Base-by-base conservation (phyloP, 2,797 vertebrate genomes). In the Nothura maculosa region DNA sequence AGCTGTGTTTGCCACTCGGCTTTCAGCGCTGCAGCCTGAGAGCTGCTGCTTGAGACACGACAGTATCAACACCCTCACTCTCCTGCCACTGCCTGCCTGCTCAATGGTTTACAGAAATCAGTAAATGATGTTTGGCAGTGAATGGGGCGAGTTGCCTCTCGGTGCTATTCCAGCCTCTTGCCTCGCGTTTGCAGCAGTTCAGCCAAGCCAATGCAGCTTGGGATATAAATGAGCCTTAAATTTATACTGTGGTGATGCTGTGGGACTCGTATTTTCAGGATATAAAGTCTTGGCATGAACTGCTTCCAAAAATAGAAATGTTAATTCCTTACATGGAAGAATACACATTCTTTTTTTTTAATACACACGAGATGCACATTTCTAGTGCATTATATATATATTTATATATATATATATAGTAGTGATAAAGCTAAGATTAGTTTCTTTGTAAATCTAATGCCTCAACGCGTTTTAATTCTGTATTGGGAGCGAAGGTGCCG, bases 171-270 rank as follows among this genome's bases (percentile, higher is more conserved):
- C 11, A 8, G 52, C 40, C n/a, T 73, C 54, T 55, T 32, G n/a
- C 6, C 40, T 27, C 0, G n/a, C 27, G 34, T 82, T 77, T 72
- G 58, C 38, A 2, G 27, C 30, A 34, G 32, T 47, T 60, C 42
- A 58, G 74, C 32, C 24, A 13, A 54, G 32, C 55, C 25, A 47
- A 1, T 12, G 32, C 38, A 47, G 34, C 17, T 47, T 24, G 47
- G 79, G 24, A 20, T 17, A 34, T 3, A 15, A 27, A 30, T 8
- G 7, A 1, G 50, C 45, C 45, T 68, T 0, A 0, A 72, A 27
- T 79, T 75, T 45, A n/a, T 50, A 25, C 15, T 52, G 69, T 1
- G 25, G 50, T 64, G 72, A 74, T 48, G 54, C 72, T 4, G 5
- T 6, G 42, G 45, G 25, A 32, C 43, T 80, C 32, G 22, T 34